Base-by-base conservation (phyloP, 2,113 vertebrate genomes). In the Esox niger region DNA sequence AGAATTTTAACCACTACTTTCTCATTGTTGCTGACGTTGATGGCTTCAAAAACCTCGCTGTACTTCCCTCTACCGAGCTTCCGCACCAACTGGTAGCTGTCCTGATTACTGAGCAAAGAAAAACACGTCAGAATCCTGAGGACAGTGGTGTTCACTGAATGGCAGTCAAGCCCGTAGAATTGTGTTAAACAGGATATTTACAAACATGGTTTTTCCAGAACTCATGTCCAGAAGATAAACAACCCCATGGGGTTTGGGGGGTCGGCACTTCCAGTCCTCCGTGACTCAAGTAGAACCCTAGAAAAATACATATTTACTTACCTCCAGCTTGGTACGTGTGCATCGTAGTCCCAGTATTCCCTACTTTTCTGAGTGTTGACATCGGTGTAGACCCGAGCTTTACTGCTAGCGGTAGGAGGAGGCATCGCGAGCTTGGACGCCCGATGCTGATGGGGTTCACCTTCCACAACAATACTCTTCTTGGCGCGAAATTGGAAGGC, bases 11-110 rank as follows among this genome's bases (percentile, higher is more conserved):
- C 96, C 32, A 99, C 97, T 54, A 98, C 96, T 77, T 96, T 94
- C 84, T 98, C 97, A 29, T 96, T 99, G 92, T 95, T 99, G 88
- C 95, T 98, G 88, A 98, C 95, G 86, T 98, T 98, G 87, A 98
- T 97, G 83, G 97, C 96, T 90, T 99, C 97, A 47, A 99, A 99
- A 27, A 99, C 97, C 89, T 99, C 97, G 25, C 97, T 99, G 89
- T 99, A 99, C 80, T 99, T 99, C 33, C 97, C 97, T 68, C 97
- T 86, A 52, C 97, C 97, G 32, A 99, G 91, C 86, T 99, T 99
- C 0, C 96, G 95, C 67, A 98, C 95, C 86, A 99, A 85, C 86
- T 99, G 96, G 84, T 98, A 99, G 86, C 98, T 95, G 83, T 99
- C 97, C 83, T 99, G 97, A 86, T 98, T 98, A 85, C 97, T 99